Evolutionary conservation across 1,140 invertebrate genomes (phyloP), one percentile per base, ranked within the genome.

Genomic region (Pemphigus obesinymphae): DNA sequence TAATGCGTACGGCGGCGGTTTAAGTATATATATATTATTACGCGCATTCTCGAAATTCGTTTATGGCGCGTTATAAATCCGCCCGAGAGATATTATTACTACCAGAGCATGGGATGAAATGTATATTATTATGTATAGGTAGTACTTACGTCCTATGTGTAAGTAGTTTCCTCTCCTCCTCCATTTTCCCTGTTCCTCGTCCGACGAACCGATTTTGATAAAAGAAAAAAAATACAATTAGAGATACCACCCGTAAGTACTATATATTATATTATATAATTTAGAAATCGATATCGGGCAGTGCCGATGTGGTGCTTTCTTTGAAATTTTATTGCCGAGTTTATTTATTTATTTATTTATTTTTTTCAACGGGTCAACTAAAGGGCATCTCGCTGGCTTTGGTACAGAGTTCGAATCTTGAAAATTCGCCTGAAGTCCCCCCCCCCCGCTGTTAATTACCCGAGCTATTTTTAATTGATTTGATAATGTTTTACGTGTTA

Each of bases 391-490:
- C 26, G 10, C 43, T 6, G 1, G 45, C 31, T 73, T 73, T 50
- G 43, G 70, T 73, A 73, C 70, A 73, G 70, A 73, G 70, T 48
- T 73, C 43, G 17, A 73, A 31, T 73, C 26, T n/a, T 13, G n/a
- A 73, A 50, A 31, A 63, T 63, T 63, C 29, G 26, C 6, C 13
- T 31, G 0, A 1, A 20, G 3, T 70, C 66, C 66, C 40, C 15
- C 15, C 8, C 26, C 8, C 43, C 43, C 43, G 10, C 43, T 7
- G 10, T 5, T 11, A 48, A 50, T 45, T 31, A 50, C 15, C 26
- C 26, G 8, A 45, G 29, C 11, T 31, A 20, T 48, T 73, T 73
- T 50, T 73, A 73, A 73, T 48, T 31, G 45, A 73, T 73, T 50
- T 31, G 26, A 73, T 48, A 73, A 73, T 73, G 26, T 34, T 73